Evolutionary conservation across 2,113 vertebrate species (phyloP).

Genomic region (Collichthys lucidus): DNA sequence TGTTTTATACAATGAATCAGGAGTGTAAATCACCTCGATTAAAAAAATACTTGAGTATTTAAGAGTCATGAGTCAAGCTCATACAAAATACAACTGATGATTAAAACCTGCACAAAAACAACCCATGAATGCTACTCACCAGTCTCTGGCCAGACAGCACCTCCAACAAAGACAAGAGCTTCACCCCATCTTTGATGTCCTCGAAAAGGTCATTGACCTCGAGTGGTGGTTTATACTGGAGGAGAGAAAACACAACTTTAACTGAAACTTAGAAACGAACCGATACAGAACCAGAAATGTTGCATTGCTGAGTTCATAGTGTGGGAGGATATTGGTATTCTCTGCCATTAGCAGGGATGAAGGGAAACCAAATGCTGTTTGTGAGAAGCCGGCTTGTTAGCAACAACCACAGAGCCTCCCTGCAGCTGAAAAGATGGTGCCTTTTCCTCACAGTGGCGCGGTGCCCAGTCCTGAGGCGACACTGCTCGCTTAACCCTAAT

Average conservation of each 20-base stretch:
- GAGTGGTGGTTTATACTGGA: constrained; percentile 91
- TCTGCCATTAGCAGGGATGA: constrained; percentile 19
- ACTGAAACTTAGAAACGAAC: background rate
- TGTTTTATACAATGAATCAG: background rate
- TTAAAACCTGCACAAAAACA: background rate
- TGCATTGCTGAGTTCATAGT: background rate
- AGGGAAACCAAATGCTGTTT: constrained; percentile 53
- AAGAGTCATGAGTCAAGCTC: background rate
- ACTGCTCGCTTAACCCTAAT: constrained; percentile 63
- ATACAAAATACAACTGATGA: background rate
- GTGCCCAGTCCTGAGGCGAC: constrained; percentile 69
- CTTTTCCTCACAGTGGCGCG: constrained; percentile 61
- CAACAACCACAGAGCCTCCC: constrained; percentile 67
- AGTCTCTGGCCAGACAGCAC: constrained; percentile 97
- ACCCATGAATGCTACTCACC: constrained; percentile 82
- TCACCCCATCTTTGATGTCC: constrained; percentile 98
- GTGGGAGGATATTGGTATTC: constrained; percentile 40
- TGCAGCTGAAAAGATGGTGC: constrained; percentile 77
- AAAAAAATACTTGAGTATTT: background rate
- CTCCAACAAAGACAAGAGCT: constrained; percentile 94
- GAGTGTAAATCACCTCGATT: too few species aligned
- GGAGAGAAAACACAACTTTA: constrained; percentile 30
- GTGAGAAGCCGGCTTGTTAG: constrained; percentile 78
- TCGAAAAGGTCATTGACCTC: constrained; percentile 95
- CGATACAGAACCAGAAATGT: background rate